Evolutionary conservation across 2,113 vertebrate species (phyloP).

Genomic region (Emydocephalus ijimae): DNA sequence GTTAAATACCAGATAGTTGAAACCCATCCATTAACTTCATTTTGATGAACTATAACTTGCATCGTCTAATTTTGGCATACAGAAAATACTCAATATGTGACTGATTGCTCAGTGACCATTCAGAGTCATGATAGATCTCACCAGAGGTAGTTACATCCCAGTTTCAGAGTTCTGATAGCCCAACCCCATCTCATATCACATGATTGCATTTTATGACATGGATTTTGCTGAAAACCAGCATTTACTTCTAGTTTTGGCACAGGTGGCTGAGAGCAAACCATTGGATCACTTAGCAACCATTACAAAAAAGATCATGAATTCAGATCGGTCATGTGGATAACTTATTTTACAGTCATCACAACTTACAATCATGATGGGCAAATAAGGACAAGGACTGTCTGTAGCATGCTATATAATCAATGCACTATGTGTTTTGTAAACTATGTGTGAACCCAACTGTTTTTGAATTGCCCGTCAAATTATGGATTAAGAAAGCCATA

Average conservation of each 20-base stretch:
- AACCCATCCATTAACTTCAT: neutral
- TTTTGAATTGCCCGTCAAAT: neutral
- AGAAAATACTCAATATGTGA: neutral
- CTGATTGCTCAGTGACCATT: neutral
- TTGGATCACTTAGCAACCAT: neutral
- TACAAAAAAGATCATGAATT: too few relatives aligned
- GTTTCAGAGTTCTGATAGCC: neutral
- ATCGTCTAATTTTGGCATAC: neutral
- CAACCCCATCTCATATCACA: neutral
- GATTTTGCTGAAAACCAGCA: neutral
- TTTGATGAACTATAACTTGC: neutral
- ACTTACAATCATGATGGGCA: neutral
- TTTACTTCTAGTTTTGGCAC: too few relatives aligned
- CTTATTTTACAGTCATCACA: neutral
- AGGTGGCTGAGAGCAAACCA: neutral
- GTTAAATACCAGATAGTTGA: neutral
- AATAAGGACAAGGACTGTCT: neutral
- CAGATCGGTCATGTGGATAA: neutral
- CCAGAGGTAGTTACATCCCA: neutral
- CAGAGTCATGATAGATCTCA: neutral
- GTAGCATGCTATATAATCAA: neutral
- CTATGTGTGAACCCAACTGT: neutral
- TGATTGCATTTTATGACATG: neutral
- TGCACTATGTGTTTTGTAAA: neutral
- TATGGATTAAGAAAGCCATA: neutral